Evolutionary conservation across 2,888 invertebrate species (phyloP), one percentile per base, ranked within the genome.

Genomic region (Sycophila texana): DNA sequence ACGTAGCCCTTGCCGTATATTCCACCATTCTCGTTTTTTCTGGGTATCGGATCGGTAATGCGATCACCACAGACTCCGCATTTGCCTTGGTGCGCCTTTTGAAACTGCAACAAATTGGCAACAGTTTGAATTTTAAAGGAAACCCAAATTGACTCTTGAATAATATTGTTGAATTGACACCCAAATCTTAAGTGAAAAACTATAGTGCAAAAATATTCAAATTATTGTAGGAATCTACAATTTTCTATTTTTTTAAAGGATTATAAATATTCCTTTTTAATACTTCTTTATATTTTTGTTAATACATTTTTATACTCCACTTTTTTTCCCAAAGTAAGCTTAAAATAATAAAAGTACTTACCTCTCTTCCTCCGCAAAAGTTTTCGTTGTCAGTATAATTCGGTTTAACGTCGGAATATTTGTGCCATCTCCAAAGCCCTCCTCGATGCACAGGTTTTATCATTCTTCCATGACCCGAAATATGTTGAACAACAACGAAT

Each of bases 51-150:
- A 2, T 87, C 53, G 2, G 88, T 85, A 80, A 90, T 93, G 80
- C 91, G 86, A 84, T 93, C 93, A 1, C 93, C 93, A 82, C 93
- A 93, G 0, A 91, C 82, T 0, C 93, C 93, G 83, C 93, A 93
- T 20, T 66, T 57, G 16, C 74, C 74, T 0, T 22, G 13, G 60
- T 74, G 66, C 12, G 7, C 0, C 1, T 7, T 14, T 14, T 67
- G 74, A 14, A 67, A 14, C 74, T 74, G 51, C 5, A 26, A 26
- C 1, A 68, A 30, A 26, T 26, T 63, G 7, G n/a, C n/a, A n/a
- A n/a, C n/a, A n/a, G n/a, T n/a, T n/a, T 63, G 7, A 63, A 14
- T 1, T 63, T 63, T 26, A n/a, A n/a, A n/a, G n/a, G n/a, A n/a
- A n/a, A n/a, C 4, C 10, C 18, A 7, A 57, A 57, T 20, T 57